phyloP scores from a whole-genome alignment of 2,113 vertebrate species.

The Hypomesus transpacificus region DNA sequence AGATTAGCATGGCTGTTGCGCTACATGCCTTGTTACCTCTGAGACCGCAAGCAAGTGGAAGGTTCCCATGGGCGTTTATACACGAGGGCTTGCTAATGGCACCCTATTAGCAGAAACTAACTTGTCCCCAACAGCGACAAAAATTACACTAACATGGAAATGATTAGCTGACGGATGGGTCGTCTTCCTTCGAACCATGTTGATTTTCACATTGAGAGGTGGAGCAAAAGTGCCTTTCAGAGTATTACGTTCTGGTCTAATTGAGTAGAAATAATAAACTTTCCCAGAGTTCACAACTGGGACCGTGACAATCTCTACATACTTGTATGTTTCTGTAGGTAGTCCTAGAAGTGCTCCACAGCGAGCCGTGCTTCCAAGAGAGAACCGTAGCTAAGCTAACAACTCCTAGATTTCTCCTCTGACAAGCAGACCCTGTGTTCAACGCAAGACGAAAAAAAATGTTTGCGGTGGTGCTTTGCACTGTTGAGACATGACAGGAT shows the following conservation, averaged over 20 bases:
- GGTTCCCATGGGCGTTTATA: background rate
- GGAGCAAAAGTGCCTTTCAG: constrained; percentile 10
- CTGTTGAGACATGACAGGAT: constrained; percentile 33
- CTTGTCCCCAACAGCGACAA: constrained; percentile 9
- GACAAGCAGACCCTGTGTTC: constrained; percentile 30
- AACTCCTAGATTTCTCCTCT: constrained; percentile 10
- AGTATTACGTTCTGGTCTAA: constrained; percentile 45
- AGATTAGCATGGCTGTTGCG: constrained; percentile 22
- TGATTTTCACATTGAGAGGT: constrained; percentile 15
- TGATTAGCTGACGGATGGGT: constrained; percentile 37
- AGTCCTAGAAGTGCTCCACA: too few species aligned
- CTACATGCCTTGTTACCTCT: constrained; percentile 1
- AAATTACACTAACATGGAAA: constrained; percentile 31
- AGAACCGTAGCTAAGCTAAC: constrained; percentile 34
- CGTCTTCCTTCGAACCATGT: background rate
- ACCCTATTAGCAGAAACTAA: background rate
- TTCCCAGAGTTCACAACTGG: constrained; percentile 21
- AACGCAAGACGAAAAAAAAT: constrained; percentile 6
- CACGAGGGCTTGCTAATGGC: background rate
- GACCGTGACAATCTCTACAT: background rate
- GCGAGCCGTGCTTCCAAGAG: background rate
- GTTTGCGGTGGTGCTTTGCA: constrained; percentile 39
- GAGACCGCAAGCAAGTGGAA: constrained; percentile 4
- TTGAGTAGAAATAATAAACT: constrained; percentile 57
- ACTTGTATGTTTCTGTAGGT: too few species aligned